These are phyloP conservation scores for Ricordea florida DNA, from an alignment of 92 coral and sea anemone species.

Conservation along the genomic window DNA sequence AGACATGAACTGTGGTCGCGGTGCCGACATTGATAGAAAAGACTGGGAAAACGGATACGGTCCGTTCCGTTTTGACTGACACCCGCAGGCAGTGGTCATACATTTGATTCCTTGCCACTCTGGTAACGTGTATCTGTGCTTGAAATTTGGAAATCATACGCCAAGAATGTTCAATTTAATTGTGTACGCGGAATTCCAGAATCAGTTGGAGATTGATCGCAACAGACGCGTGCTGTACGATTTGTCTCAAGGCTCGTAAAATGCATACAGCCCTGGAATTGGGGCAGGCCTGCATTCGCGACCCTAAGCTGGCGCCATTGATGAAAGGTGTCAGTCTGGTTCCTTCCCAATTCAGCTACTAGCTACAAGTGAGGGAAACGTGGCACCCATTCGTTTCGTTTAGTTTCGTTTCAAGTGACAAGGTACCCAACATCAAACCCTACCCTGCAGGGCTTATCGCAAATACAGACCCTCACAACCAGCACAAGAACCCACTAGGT, in stretches of 20 bases:
- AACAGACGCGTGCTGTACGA: conserved; percentile 1
- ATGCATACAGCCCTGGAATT: conserved; percentile 3
- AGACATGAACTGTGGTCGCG: conserved; percentile 24
- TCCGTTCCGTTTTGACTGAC: conserved; percentile 9
- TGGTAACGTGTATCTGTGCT: conserved; percentile 14
- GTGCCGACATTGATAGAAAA: conserved; percentile 18
- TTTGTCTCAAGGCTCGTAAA: conserved; percentile 10
- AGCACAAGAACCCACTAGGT: too few species aligned
- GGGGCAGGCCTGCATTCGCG: neutral
- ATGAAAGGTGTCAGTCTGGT: conserved; percentile 31
- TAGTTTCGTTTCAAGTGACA: too few species aligned
- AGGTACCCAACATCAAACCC: too few species aligned
- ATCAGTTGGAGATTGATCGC: conserved; percentile 16
- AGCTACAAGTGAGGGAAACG: too few species aligned
- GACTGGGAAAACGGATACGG: conserved; percentile 37
- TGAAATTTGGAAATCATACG: neutral
- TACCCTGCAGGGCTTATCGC: too few species aligned
- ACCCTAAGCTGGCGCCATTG: neutral
- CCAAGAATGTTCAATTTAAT: conserved; percentile 1
- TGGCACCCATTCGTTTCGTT: too few species aligned
- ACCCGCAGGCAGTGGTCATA: conserved; percentile 33
- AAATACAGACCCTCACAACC: too few species aligned
- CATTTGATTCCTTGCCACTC: conserved; percentile 1
- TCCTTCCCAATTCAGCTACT: too few species aligned
- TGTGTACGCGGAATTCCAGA: conserved; percentile 16